Evolutionary conservation across 2,113 vertebrate genomes (phyloP), one percentile per base, ranked within the genome.

Genomic region (Cyprinodon tularosa): DNA sequence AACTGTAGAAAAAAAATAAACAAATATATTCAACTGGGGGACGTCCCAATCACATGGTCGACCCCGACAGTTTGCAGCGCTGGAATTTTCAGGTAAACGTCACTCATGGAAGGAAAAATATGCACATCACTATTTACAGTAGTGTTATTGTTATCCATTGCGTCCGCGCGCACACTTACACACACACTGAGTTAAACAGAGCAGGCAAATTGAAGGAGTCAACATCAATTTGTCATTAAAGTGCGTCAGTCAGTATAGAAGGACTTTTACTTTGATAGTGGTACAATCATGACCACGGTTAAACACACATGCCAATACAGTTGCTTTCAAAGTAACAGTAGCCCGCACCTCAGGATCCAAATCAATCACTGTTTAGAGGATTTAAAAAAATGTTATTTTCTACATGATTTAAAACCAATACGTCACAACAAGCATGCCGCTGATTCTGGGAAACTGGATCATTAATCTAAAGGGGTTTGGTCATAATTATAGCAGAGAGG

Each of bases 191-290:
- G 63, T 62, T 36, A 71, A 81, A 84, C 67, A 69, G 68, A 79
- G 74, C 47, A 61, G 73, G 80, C 73, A 79, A 76, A 88, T 66
- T 74, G 75, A 84, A 63, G 62, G 53, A 75, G 72, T 81, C 75
- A 11, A 72, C 71, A 81, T 87, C 75, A 85, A 76, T 84, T 75
- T 87, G 84, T 85, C 74, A 74, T 76, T 92, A 92, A 92, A 92
- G 92, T 92, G 90, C 90, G 81, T 91, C 75, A 89, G 89, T 89
- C 88, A 87, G 87, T 88, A 85, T 87, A 84, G 70, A 76, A 75
- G 79, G 74, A 81, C 74, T 82, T 89, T 84, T 6, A 78, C 83
- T 20, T 14, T 77, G 63, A 64, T 22, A 44, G 82, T 60, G 78
- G 78, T 75, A 44, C 4, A 61, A 10, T 66, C 74, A 0, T 42